Evolutionary conservation across 2,888 invertebrate genomes (phyloP).

Genomic region (Tipula helvola): DNA sequence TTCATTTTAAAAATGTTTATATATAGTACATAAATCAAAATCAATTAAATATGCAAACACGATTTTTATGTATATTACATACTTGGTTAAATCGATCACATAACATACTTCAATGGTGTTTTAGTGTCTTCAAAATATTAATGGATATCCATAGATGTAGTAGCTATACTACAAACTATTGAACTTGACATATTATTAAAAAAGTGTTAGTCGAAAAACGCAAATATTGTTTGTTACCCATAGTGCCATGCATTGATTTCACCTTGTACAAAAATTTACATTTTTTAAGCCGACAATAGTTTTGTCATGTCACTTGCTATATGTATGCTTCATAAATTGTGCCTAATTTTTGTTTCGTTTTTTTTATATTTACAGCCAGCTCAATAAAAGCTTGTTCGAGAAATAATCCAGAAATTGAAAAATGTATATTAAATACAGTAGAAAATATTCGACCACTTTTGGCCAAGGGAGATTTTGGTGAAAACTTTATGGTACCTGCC

Average conservation of each 20-base stretch:
- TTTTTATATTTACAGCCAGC: conserved; percentile 22
- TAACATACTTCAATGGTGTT: too few species aligned
- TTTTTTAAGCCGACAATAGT: not conserved
- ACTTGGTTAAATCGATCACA: too few species aligned
- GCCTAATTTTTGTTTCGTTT: not conserved
- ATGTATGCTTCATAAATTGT: not conserved
- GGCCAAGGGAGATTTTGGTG: conserved; percentile 31
- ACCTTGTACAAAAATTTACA: not conserved
- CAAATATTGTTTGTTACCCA: not conserved
- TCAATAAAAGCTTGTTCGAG: conserved; percentile 31
- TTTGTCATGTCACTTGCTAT: not conserved
- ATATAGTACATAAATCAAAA: too few species aligned
- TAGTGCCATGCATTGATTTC: not conserved
- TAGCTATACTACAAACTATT: not conserved
- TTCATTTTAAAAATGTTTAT: too few species aligned
- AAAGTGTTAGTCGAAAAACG: not conserved
- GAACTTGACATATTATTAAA: not conserved
- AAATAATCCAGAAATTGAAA: conserved; percentile 29
- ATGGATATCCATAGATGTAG: too few species aligned
- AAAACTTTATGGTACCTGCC: conserved; percentile 30
- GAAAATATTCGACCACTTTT: conserved; percentile 27
- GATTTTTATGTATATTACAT: too few species aligned
- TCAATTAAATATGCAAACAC: too few species aligned
- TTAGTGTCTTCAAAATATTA: not conserved
- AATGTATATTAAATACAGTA: conserved; percentile 31